These are phyloP conservation scores for Papilio protenor DNA, from an alignment of 2,888 invertebrate genomes.

Conservation along the genomic window DNA sequence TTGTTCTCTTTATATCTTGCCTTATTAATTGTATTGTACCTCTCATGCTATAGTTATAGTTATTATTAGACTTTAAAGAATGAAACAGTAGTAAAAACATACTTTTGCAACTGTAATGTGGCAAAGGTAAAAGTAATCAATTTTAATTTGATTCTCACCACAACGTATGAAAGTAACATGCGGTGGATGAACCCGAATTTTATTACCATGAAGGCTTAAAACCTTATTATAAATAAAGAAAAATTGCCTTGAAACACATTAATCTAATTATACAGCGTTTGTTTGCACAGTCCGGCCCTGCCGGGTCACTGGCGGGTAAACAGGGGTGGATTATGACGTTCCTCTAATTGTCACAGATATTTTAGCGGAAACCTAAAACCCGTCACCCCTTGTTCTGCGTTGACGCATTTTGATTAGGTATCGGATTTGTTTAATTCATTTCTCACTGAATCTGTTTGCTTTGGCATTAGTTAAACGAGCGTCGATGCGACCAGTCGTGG, in stretches of 20 bases:
- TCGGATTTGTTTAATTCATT: constrained; percentile 59
- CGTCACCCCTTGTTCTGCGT: constrained; percentile 71
- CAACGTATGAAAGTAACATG: neutral
- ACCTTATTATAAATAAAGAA: constrained; percentile 36
- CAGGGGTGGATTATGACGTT: constrained; percentile 78
- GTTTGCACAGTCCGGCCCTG: constrained; percentile 60
- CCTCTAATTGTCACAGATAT: constrained; percentile 77
- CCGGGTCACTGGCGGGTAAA: constrained; percentile 52
- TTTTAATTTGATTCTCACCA: neutral
- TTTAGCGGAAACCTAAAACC: constrained; percentile 59
- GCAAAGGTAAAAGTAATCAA: neutral
- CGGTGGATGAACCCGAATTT: neutral
- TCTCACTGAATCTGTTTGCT: constrained; percentile 49
- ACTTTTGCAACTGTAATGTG: neutral
- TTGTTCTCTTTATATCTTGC: neutral
- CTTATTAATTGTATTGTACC: neutral
- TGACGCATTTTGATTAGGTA: constrained; percentile 73
- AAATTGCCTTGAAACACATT: constrained; percentile 47
- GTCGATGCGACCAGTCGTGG: constrained; percentile 10
- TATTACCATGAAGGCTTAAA: constrained; percentile 34
- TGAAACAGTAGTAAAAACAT: neutral
- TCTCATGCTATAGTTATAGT: neutral
- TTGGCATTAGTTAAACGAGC: constrained; percentile 42
- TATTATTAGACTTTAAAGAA: neutral
- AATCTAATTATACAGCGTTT: constrained; percentile 65